These are phyloP conservation scores for Trochalopteron elliotii DNA, from an alignment of 2,113 vertebrate species.

Conservation along the genomic window DNA sequence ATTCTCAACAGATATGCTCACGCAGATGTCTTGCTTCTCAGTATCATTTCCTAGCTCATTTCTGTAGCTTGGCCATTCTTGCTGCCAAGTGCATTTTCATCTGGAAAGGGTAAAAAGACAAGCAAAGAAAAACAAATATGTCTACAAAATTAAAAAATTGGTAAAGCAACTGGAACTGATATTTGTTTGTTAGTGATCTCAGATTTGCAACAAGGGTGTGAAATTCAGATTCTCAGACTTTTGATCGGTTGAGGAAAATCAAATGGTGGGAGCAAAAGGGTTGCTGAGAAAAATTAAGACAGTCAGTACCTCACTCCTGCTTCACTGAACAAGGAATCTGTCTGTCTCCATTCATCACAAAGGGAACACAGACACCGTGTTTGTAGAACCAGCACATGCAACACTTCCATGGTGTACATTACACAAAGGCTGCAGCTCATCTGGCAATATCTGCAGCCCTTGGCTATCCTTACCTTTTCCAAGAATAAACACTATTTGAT, in stretches of 20 bases:
- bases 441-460: background rate
- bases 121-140: background rate
- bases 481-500: background rate
- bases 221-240: background rate
- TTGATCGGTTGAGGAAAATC: background rate
- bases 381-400: background rate
- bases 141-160: background rate
- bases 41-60: background rate
- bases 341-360: background rate
- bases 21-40: fast-evolving
- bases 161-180: background rate
- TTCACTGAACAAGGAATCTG: background rate
- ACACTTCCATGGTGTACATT: background rate
- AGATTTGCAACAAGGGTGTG: background rate
- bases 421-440: background rate
- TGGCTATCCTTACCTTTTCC: background rate
- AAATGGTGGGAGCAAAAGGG: background rate
- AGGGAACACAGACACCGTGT: background rate
- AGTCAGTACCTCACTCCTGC: background rate
- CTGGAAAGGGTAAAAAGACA: background rate
- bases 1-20: background rate
- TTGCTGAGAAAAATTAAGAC: background rate
- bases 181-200: background rate
- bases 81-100: background rate
- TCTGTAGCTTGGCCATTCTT: background rate